These are phyloP conservation scores for Cnemophilus loriae DNA, from an alignment of 2,113 vertebrate species.

Conservation along the genomic window DNA sequence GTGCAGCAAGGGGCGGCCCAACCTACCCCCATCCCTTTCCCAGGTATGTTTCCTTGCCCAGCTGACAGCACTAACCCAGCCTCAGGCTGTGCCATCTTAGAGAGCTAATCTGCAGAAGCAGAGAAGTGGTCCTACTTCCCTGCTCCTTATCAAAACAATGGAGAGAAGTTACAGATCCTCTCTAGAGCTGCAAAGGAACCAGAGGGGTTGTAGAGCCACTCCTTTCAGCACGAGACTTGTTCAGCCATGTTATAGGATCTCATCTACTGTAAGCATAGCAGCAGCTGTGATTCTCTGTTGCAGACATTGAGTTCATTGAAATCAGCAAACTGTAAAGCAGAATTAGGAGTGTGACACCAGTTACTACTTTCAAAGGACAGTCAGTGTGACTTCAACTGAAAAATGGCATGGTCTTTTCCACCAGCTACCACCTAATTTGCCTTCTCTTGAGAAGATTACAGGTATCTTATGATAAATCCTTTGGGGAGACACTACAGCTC, in stretches of 20 bases:
- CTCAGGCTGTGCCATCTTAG: neutral
- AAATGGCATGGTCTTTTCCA: neutral
- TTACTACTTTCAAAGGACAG: neutral
- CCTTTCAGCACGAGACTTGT: neutral
- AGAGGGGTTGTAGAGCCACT: neutral
- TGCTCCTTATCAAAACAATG: neutral
- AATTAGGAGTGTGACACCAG: neutral
- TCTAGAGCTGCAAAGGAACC: neutral
- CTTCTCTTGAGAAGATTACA: neutral
- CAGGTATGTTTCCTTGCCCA: rapidly evolving
- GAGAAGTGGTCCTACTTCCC: neutral
- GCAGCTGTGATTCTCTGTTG: neutral
- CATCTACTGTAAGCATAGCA: neutral
- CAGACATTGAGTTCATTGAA: neutral
- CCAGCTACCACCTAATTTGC: neutral
- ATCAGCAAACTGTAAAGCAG: neutral
- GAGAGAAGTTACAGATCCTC: neutral
- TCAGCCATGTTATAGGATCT: neutral
- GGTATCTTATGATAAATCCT: neutral
- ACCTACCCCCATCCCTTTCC: no score
- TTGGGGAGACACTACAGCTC: neutral
- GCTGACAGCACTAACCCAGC: neutral
- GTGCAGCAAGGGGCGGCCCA: rapidly evolving
- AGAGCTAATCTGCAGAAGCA: neutral
- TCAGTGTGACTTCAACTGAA: neutral